Base-by-base conservation (phyloP, 2,888 invertebrate genomes). In the Leptopilina myrica region DNA sequence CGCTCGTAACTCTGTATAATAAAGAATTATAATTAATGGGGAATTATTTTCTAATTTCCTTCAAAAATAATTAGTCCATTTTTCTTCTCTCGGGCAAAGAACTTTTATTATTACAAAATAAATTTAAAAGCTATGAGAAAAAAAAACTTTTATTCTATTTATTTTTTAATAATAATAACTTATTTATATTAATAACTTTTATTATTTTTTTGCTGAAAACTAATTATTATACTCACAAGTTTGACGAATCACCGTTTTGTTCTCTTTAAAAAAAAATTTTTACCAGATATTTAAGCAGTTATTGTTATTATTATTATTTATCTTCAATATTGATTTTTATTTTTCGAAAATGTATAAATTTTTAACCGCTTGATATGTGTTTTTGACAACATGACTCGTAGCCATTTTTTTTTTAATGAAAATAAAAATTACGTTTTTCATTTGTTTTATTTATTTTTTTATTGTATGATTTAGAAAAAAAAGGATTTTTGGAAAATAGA, bases 1-100 rank as follows among this genome's bases (percentile, higher is more conserved):
- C 43, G 76, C 15, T 62, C 43, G 62, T 62, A 64, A 64, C 43
- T 76, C 20, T 62, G 20, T n/a, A 62, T 20, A n/a, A 62, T 62
- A 0, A 0, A 49, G 12, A 20, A 62, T 15, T 8, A 62, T 20
- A 9, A 15, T 20, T 62, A 62, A 9, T 20, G 20, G 1, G 20
- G 1, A 20, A 20, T 20, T 1, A 20, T 20, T 20, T 20, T 20
- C 20, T 20, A 20, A 20, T 20, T 20, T 20, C 20, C 20, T 20
- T 20, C 20, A 20, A 20, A 20, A 20, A 20, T 20, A 20, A 20
- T 20, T 20, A 20, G 0, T 20, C 20, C 20, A 20, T 20, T 20
- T 20, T 20, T 20, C 20, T 20, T 20, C 20, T 20, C 20, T 20
- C 20, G 20, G 20, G 20, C 20, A 20, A 20, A 20, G 1, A 3